These are phyloP conservation scores for Nematostella vectensis DNA, from an alignment of 92 coral and sea anemone species.

Conservation along the genomic window DNA sequence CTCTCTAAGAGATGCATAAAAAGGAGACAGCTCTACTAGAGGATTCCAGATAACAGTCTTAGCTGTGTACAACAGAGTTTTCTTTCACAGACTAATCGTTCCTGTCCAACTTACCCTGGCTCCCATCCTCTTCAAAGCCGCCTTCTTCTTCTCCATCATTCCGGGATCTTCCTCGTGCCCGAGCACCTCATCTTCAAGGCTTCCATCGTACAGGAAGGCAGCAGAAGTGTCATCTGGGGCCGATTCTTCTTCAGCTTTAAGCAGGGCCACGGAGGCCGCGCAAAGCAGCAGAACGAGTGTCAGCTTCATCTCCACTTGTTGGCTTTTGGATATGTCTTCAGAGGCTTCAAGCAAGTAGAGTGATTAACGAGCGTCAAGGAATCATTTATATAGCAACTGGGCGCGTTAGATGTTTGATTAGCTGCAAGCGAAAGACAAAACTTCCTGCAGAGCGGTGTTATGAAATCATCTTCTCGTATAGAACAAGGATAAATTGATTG, in stretches of 20 bases:
- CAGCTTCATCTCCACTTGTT: constrained; percentile 25
- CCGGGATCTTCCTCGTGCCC: constrained; percentile 22
- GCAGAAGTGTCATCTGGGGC: constrained; percentile 3
- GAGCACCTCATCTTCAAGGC: constrained; percentile 25
- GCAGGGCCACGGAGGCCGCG: constrained; percentile 33
- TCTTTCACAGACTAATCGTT: too few relatives aligned
- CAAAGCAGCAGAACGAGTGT: constrained; percentile 22
- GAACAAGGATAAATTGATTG: too few relatives aligned
- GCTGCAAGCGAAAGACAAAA: too few relatives aligned
- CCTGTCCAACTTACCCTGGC: constrained; percentile 4
- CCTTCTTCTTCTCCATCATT: not conserved
- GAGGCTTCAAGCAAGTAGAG: not conserved
- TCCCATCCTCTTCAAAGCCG: not conserved
- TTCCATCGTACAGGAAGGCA: constrained; percentile 14
- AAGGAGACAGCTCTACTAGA: too few relatives aligned
- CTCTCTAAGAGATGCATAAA: constrained; percentile 5
- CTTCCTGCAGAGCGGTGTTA: too few relatives aligned
- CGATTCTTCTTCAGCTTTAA: constrained; percentile 26
- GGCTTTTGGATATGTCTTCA: not conserved
- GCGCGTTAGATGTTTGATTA: too few relatives aligned
- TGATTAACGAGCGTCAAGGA: too few relatives aligned
- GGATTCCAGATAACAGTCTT: too few relatives aligned
- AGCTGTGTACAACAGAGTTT: too few relatives aligned
- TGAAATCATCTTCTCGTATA: too few relatives aligned
- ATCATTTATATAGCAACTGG: too few relatives aligned